These are phyloP conservation scores for Liasis olivaceus DNA, from an alignment of 2,797 vertebrate species.

Conservation along the genomic window DNA sequence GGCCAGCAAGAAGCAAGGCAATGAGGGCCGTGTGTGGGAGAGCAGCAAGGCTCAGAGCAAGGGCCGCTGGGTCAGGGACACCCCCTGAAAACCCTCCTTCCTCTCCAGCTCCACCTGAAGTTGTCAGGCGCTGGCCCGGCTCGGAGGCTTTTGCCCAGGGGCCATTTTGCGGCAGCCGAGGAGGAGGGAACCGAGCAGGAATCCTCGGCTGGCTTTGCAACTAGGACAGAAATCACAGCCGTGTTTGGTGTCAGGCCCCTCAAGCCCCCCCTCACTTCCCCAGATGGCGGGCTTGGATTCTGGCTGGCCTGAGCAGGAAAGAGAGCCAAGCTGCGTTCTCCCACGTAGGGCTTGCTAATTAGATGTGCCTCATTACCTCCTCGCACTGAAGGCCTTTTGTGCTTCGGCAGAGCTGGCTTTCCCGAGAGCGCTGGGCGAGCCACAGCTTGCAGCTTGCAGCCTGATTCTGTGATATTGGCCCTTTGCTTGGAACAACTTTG, in stretches of 20 bases:
- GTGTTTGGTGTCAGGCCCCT: conserved; percentile 87
- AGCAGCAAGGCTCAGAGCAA: conserved; percentile 78
- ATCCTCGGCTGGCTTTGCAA: conserved; percentile 77
- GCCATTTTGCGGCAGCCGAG: conserved; percentile 56
- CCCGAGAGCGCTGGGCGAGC: conserved; percentile 62
- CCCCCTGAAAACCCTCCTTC: conserved; percentile 77
- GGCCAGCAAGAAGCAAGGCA: conserved; percentile 83
- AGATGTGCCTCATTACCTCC: conserved; percentile 79
- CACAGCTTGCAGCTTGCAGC: conserved; percentile 53
- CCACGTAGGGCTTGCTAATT: conserved; percentile 74
- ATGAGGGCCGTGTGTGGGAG: conserved; percentile 83
- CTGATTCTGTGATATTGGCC: conserved; percentile 50
- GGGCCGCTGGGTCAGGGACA: conserved; percentile 80
- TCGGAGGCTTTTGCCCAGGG: conserved; percentile 54
- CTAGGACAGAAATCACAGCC: conserved; percentile 92
- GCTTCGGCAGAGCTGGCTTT: conserved; percentile 68
- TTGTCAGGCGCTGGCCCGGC: conserved; percentile 80
- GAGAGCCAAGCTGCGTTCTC: conserved; percentile 62
- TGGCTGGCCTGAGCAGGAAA: conserved; percentile 54
- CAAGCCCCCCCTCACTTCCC: conserved; percentile 86
- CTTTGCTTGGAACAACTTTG: conserved; percentile 58
- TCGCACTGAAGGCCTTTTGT: conserved; percentile 78
- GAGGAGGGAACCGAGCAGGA: conserved; percentile 65
- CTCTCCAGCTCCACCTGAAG: conserved; percentile 76
- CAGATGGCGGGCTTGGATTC: conserved; percentile 73